Base-by-base conservation (phyloP, 2,888 invertebrate genomes). In the Phalangium opilio region DNA sequence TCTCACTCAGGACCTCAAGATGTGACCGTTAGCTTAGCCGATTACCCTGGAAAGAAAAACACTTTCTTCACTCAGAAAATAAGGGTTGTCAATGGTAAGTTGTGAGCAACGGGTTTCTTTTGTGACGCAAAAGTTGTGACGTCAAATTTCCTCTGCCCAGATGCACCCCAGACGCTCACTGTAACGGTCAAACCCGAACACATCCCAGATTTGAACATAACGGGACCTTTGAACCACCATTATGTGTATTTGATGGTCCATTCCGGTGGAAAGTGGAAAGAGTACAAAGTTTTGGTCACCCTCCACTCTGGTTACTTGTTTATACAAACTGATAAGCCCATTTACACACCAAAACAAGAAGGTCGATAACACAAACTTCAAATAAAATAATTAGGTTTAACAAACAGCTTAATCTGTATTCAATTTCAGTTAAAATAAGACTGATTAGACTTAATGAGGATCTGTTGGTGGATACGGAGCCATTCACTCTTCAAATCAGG, bases 241-340 rank as follows among this genome's bases (percentile, higher is more conserved):
- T 44, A 36, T 11, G 50, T 52, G 4, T 36, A 32, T 34, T 21
- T 52, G 3, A 44, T 34, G 33, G 52, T 42, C 17, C 32, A 38
- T 11, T 32, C 39, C 12, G 36, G 35, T 18, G 40, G 45, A 15
- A 44, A 44, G 27, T 34, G 21, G 10, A 50, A 52, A 35, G 49
- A 46, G 43, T 27, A 45, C 11, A 41, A 41, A 8, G 38, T 54
- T 19, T 43, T 41, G 8, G 39, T 54, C 1, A 48, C 21, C 7
- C 45, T 41, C 17, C 20, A 46, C 15, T 44, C 46, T 41, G 50
- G 49, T 3, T 51, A 51, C 34, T 43, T 54, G 7, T 55, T 58
- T 48, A 43, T 58, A 19, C 57, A 56, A 41, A 58, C 58, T 8
- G 57, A 58, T 35, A 58, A 58, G 44, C 57, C 58, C 8, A 54